Conservation (phyloP, 1,140 invertebrate genomes). For the Anagrus nilaparvatae region DNA sequence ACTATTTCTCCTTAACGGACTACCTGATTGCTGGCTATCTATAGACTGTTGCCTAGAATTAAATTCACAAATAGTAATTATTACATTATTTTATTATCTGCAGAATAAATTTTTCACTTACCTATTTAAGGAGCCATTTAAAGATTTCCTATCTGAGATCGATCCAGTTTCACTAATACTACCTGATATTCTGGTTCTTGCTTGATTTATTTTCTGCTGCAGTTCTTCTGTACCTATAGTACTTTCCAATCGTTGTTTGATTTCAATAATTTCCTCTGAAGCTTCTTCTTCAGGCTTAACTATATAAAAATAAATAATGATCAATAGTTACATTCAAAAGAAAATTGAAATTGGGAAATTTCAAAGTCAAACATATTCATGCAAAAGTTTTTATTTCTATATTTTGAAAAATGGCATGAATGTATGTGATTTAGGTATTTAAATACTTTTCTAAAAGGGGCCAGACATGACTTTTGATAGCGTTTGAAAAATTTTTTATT, state of each 20-base stretch:
- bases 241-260: slow-evolving; percentile 62
- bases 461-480: too few species aligned
- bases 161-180: slow-evolving; percentile 52
- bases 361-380: too few species aligned
- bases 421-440: too few species aligned
- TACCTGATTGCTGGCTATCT: slow-evolving; percentile 36
- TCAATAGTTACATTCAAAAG: not conserved
- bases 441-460: too few species aligned
- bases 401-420: too few species aligned
- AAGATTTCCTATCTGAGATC: slow-evolving; percentile 30
- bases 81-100: not conserved
- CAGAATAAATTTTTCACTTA: slow-evolving; percentile 19
- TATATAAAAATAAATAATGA: slow-evolving; percentile 23
- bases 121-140: slow-evolving; percentile 39
- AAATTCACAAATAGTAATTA: slow-evolving; percentile 1
- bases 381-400: too few species aligned
- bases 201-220: slow-evolving; percentile 52
- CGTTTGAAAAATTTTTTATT: too few species aligned
- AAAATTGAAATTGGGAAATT: not conserved
- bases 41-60: slow-evolving; percentile 35
- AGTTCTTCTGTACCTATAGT: slow-evolving; percentile 55
- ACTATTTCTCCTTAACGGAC: slow-evolving; percentile 28
- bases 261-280: slow-evolving; percentile 55
- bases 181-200: slow-evolving; percentile 46
- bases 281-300: slow-evolving; percentile 34